Evolutionary conservation across 2,797 vertebrate species (phyloP).

Genomic region (Brachymystax lenok): DNA sequence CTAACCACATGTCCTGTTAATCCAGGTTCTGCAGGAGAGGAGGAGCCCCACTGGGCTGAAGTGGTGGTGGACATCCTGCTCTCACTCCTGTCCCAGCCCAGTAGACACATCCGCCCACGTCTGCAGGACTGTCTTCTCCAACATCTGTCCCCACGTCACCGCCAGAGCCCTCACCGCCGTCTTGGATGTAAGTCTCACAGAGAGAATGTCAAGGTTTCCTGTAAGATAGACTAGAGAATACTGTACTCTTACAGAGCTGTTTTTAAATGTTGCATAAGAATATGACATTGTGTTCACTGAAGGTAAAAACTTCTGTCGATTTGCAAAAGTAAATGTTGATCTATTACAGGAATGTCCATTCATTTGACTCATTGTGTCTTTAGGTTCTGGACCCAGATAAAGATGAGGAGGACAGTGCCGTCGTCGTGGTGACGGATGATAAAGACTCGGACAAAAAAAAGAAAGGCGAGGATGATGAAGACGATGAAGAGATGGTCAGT

Average conservation of each 20-base stretch:
- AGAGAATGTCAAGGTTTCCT: constrained; percentile 19
- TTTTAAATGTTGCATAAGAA: not conserved
- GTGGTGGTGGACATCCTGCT: constrained; percentile 95
- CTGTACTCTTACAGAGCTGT: not conserved
- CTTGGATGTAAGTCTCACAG: constrained; percentile 80
- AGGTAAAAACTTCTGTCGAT: not conserved
- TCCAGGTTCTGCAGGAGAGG: constrained; percentile 6
- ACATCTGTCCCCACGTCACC: constrained; percentile 85
- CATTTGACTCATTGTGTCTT: not conserved
- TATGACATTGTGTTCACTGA: not conserved
- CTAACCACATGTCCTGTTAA: not conserved
- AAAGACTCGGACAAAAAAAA: constrained; percentile 8
- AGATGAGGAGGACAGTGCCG: constrained; percentile 79
- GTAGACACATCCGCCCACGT: constrained; percentile 86
- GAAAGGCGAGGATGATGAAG: constrained; percentile 46
- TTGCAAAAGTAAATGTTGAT: not conserved
- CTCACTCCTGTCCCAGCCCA: constrained; percentile 88
- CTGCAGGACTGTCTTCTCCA: constrained; percentile 84
- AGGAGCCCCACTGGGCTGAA: constrained; percentile 90
- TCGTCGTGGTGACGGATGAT: constrained; percentile 85
- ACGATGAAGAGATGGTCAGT: constrained; percentile 24
- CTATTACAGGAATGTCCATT: not conserved
- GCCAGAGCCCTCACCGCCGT: constrained; percentile 82
- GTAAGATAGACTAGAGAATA: not conserved
- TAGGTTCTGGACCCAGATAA: constrained; percentile 87